phyloP scores from a whole-genome alignment of 1,140 invertebrate species.

The Aplysia californica region DNA sequence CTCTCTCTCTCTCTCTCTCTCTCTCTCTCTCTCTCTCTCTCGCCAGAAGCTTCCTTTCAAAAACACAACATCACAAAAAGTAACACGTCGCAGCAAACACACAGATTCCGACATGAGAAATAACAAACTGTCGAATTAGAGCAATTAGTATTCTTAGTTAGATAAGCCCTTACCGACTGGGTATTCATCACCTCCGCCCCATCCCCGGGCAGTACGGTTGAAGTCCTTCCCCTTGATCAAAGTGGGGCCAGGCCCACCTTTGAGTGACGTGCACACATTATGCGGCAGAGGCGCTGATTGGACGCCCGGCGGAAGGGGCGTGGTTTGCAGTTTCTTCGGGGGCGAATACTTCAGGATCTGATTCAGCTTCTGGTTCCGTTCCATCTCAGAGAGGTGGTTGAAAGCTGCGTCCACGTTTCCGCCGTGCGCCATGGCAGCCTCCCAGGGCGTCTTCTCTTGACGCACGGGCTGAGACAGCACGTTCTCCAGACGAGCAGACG shows the following conservation, averaged over 20 bases:
- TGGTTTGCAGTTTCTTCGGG: slow-evolving; percentile 2
- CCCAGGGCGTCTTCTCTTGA: slow-evolving; percentile 79
- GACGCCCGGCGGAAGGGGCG: slow-evolving; percentile 4
- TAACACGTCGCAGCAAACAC: too few relatives aligned
- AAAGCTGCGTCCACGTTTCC: slow-evolving; percentile 79
- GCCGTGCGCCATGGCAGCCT: slow-evolving; percentile 74
- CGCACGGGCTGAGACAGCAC: slow-evolving; percentile 69
- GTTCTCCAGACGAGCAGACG: slow-evolving; percentile 56
- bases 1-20: too few relatives aligned
- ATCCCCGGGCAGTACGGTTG: slow-evolving; percentile 51
- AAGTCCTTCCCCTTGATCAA: slow-evolving; percentile 45
- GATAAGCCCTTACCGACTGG: slow-evolving; percentile 21
- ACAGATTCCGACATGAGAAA: too few relatives aligned
- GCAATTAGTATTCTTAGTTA: too few relatives aligned
- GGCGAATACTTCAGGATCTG: slow-evolving; percentile 28
- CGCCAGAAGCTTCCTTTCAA: too few relatives aligned
- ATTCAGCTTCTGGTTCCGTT: slow-evolving; percentile 36
- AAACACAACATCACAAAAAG: too few relatives aligned
- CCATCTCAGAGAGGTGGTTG: slow-evolving; percentile 52
- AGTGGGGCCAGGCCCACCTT: slow-evolving; percentile 12
- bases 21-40: too few relatives aligned
- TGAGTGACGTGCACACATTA: slow-evolving; percentile 29
- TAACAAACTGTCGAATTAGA: too few relatives aligned
- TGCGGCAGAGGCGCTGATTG: neutral
- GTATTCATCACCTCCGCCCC: slow-evolving; percentile 30